A percentile compares a stretch with the other conserved stretches of the same genome.
phyloP scores from a whole-genome alignment of 2,797 vertebrate genomes.

The Buceros bicornis region DNA sequence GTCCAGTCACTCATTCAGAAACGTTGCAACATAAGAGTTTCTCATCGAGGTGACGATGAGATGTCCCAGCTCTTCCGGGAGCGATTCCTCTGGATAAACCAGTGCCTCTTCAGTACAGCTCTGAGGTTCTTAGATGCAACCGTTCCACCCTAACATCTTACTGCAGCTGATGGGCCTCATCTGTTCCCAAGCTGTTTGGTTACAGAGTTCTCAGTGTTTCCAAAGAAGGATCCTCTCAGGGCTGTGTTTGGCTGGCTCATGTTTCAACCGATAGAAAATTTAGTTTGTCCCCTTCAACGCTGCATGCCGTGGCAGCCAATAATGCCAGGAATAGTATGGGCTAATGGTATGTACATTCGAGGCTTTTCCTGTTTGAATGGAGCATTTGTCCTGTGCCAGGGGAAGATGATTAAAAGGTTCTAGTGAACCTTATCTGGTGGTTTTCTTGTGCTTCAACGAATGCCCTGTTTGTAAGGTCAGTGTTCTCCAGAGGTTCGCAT shows the following conservation, averaged over 20 bases:
- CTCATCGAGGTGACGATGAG: not conserved
- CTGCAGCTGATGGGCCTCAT: not conserved
- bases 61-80: not conserved
- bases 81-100: not conserved
- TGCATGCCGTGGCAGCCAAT: not conserved
- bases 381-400: not conserved
- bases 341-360: not conserved
- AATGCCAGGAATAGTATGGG: not conserved
- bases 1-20: not conserved
- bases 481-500: not conserved
- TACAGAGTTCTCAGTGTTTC: not conserved
- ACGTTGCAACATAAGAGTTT: not conserved
- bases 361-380: not conserved
- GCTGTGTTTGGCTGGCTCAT: not conserved
- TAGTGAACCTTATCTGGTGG: not conserved
- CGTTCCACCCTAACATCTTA: not conserved
- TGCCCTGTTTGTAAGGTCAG: not conserved
- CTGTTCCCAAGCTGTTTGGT: not conserved
- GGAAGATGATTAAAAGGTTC: not conserved
- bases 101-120: fast-evolving
- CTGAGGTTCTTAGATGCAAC: not conserved
- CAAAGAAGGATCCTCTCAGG: not conserved
- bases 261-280: not conserved
- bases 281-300: not conserved
- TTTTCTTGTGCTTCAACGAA: not conserved